These are phyloP conservation scores for Metellina segmentata DNA, from an alignment of 2,888 invertebrate genomes.

Conservation along the genomic window DNA sequence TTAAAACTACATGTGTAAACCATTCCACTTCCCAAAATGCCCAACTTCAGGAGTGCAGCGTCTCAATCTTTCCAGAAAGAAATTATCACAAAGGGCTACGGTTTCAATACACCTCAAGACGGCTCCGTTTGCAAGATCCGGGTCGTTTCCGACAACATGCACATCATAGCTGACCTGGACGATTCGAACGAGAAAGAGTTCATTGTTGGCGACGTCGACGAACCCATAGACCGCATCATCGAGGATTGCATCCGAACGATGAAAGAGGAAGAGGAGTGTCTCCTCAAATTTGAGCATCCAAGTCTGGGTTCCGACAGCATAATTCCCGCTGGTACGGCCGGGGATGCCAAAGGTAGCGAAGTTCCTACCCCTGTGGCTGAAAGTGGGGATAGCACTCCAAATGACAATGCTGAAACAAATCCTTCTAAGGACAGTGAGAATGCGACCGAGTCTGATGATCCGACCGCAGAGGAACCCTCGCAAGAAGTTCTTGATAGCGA, in stretches of 20 bases:
- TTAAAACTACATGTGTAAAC: not conserved
- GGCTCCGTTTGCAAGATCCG: constrained; percentile 82
- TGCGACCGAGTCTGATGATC: not conserved
- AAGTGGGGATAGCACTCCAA: not conserved
- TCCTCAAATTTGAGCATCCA: constrained; percentile 57
- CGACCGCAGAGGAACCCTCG: not conserved
- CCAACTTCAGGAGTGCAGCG: constrained; percentile 18
- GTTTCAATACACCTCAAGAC: constrained; percentile 84
- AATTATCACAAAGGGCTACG: constrained; percentile 80
- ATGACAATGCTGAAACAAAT: not conserved
- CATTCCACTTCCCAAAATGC: constrained; percentile 17
- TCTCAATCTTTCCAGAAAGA: constrained; percentile 77
- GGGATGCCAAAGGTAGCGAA: not conserved
- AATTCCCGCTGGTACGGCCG: not conserved
- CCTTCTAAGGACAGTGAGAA: not conserved
- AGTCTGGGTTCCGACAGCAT: constrained; percentile 8
- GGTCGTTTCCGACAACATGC: constrained; percentile 53
- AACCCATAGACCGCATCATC: constrained; percentile 62
- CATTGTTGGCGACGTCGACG: constrained; percentile 73
- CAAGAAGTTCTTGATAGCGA: not conserved
- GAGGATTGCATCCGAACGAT: constrained; percentile 75
- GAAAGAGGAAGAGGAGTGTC: constrained; percentile 75
- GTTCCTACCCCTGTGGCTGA: not conserved
- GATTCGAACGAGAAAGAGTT: constrained; percentile 53
- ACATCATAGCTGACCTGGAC: constrained; percentile 51